phyloP scores from a whole-genome alignment of 2,797 vertebrate species.

The Urocyon cinereoargenteus region DNA sequence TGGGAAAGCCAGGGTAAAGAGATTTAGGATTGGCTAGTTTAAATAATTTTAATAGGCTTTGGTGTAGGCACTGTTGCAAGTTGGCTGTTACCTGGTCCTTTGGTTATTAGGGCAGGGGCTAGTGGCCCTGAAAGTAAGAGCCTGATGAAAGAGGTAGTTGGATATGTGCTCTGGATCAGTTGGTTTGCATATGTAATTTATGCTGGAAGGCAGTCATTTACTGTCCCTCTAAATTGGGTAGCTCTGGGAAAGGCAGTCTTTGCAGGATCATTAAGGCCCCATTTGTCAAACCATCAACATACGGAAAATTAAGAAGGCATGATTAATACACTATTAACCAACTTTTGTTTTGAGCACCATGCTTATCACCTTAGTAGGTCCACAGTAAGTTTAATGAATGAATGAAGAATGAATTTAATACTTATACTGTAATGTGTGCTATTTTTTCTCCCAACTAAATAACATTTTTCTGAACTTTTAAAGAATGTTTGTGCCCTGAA shows the following conservation, averaged over 20 bases:
- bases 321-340: neutral
- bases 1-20: neutral
- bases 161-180: neutral
- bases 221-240: neutral
- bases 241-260: neutral
- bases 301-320: neutral
- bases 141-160: neutral
- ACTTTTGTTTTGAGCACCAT: neutral
- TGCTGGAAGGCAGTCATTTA: neutral
- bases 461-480: neutral
- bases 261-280: neutral
- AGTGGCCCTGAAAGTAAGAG: neutral
- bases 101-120: neutral
- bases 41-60: neutral
- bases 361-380: neutral
- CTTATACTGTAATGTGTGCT: neutral
- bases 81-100: neutral
- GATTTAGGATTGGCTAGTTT: neutral
- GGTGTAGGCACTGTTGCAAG: too few species aligned
- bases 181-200: neutral
- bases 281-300: neutral
- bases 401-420: neutral
- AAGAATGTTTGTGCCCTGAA: neutral
- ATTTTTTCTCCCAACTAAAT: neutral
- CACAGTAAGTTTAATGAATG: neutral